A percentile compares a stretch with the other conserved stretches of the same genome.
These are phyloP conservation scores for Pheosia gnoma DNA, from an alignment of 2,888 invertebrate genomes.

Conservation along the genomic window DNA sequence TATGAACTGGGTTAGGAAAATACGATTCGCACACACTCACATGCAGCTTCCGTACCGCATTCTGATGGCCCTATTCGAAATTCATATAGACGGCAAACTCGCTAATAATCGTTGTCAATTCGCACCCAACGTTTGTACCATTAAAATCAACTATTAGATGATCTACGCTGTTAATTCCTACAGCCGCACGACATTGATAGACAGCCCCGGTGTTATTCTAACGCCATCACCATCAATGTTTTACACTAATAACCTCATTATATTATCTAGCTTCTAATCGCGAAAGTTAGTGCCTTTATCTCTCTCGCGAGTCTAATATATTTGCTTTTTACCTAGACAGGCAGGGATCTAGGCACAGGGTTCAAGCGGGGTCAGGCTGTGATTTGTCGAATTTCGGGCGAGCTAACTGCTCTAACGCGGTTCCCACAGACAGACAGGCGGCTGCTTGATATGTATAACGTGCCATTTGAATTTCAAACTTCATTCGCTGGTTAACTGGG, in stretches of 20 bases:
- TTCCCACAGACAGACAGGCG: conserved; percentile 51
- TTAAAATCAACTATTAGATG: no score
- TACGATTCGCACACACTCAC: neutral
- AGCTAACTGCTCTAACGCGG: conserved; percentile 52
- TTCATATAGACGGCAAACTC: no score
- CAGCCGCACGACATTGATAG: no score
- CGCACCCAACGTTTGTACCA: no score
- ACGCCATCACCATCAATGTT: no score
- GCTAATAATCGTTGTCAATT: no score
- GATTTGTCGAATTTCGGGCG: conserved; percentile 57
- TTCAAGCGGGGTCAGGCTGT: conserved; percentile 32
- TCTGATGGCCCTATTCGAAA: neutral
- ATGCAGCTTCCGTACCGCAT: neutral
- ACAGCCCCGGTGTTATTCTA: no score
- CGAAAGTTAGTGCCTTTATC: no score
- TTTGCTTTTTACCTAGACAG: neutral
- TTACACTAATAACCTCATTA: no score
- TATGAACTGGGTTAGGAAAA: neutral
- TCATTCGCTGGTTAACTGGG: conserved; percentile 36
- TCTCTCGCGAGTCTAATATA: neutral
- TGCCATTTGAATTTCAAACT: conserved; percentile 60
- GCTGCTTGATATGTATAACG: conserved; percentile 51
- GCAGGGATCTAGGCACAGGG: neutral
- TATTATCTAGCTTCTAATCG: no score
- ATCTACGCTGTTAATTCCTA: no score